Conservation (phyloP, 2,888 invertebrate genomes). For the Yponomeuta cagnagella region DNA sequence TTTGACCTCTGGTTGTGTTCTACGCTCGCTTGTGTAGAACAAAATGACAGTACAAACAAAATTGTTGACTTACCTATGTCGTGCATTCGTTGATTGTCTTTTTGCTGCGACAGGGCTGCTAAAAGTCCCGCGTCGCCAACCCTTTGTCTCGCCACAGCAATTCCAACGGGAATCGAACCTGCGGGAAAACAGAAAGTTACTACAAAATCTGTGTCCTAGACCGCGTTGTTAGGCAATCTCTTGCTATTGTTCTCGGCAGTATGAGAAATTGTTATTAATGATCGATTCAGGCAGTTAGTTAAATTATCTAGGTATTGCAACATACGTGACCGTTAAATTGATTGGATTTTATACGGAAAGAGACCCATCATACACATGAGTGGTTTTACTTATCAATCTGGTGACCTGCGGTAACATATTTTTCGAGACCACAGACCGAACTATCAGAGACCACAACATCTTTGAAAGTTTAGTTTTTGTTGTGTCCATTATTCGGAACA, state of each 20-base stretch:
- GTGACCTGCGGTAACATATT: neutral
- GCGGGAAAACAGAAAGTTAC: conserved; percentile 18
- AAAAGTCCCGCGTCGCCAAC: conserved; percentile 78
- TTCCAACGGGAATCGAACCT: conserved; percentile 86
- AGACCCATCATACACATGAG: neutral
- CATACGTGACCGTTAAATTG: neutral
- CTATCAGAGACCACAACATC: neutral
- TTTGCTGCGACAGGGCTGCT: conserved; percentile 74
- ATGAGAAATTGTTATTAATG: neutral
- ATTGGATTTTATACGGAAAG: conserved; percentile 1
- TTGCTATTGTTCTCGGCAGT: conserved; percentile 1
- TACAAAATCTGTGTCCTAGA: neutral
- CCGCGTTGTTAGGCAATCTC: neutral
- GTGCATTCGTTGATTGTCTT: conserved; percentile 72
- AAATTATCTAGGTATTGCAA: neutral
- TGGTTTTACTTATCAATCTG: neutral
- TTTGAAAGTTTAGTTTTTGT: conserved; percentile 10
- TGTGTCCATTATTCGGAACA: conserved; percentile 10
- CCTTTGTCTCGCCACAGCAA: conserved; percentile 88
- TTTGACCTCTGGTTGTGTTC: conserved; percentile 11
- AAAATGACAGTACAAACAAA: neutral
- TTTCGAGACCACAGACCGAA: neutral
- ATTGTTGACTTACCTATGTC: conserved; percentile 69
- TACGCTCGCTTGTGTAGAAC: conserved; percentile 17
- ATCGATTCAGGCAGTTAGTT: neutral